Base-by-base conservation (phyloP, 2,797 vertebrate genomes). In the Hephaestus fuliginosus region DNA sequence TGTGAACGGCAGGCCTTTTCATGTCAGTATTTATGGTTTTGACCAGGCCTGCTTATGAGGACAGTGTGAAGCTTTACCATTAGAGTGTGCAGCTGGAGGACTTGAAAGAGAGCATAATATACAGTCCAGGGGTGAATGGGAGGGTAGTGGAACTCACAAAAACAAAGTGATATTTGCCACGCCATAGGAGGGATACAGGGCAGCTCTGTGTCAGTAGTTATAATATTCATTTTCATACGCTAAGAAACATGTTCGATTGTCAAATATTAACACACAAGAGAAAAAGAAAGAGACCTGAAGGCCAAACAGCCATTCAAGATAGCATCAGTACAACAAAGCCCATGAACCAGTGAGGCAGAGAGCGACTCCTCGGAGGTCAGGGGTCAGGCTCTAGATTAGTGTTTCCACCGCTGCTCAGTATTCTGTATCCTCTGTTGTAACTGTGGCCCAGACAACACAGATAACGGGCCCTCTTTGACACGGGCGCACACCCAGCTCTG, bases 61-160 rank as follows among this genome's bases (percentile, higher is more conserved):
- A 83, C 84, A 82, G 65, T 73, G 78, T 81, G 71, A 86, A 68
- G 85, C 69, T 74, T 71, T 86, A 79, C 71, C 67, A 83, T 86
- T 83, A 81, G 71, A 84, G 80, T 66, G 76, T 84, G 60, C 86
- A 88, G 86, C 87, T 89, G 85, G 81, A 79, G 48, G 41, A 88
- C 89, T 84, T 93, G 83, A 92, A 93, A 90, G 88, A 90, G 51
- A 88, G 25, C 79, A 86, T 84, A 82, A 86, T 84, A 83, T 89
- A 89, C 76, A 83, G 61, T 76, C 33, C 74, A 81, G 80, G 84
- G 84, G 82, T 90, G 77, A 91, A 64, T 48, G 65, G 61, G 57
- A 87, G 91, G 88, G 67, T 75, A 81, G 61, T 18, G 66, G 63
- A 76, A 77, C 70, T 76, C 61, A 51, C 25, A 73, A 56, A 79